Conservation (phyloP, 1,140 invertebrate genomes). For the Brachionus rotundiformis region DNA sequence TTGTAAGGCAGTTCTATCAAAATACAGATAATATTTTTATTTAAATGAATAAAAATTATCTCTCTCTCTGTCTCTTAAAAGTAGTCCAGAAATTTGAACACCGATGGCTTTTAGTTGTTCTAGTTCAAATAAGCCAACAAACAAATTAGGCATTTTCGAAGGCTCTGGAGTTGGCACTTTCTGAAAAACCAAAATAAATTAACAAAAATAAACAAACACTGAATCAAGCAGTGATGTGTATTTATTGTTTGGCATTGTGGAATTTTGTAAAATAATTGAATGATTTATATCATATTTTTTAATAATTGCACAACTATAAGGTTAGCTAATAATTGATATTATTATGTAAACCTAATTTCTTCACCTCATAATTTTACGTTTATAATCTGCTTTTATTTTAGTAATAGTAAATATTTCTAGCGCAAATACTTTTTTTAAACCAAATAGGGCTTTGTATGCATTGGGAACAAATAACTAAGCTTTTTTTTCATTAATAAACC, state of each 20-base stretch:
- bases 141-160: neutral
- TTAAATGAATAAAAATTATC: too few species aligned
- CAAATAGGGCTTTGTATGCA: neutral
- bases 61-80: too few species aligned
- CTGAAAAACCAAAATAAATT: neutral
- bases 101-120: too few species aligned
- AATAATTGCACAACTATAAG: neutral
- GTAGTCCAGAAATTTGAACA: too few species aligned
- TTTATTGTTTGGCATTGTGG: neutral
- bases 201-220: neutral
- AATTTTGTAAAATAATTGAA: neutral
- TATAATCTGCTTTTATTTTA: neutral
- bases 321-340: constrained; percentile 16
- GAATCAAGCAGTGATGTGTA: neutral
- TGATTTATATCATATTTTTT: constrained; percentile 10
- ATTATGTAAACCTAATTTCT: constrained; percentile 20
- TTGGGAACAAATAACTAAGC: neutral
- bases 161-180: neutral
- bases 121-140: neutral
- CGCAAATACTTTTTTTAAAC: neutral
- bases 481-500: too few species aligned
- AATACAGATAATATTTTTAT: too few species aligned
- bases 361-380: neutral
- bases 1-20: neutral
- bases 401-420: neutral